Evolutionary conservation across 2,888 invertebrate genomes (phyloP), one percentile per base, ranked within the genome.

Genomic region (Pristionchus mayeri): DNA sequence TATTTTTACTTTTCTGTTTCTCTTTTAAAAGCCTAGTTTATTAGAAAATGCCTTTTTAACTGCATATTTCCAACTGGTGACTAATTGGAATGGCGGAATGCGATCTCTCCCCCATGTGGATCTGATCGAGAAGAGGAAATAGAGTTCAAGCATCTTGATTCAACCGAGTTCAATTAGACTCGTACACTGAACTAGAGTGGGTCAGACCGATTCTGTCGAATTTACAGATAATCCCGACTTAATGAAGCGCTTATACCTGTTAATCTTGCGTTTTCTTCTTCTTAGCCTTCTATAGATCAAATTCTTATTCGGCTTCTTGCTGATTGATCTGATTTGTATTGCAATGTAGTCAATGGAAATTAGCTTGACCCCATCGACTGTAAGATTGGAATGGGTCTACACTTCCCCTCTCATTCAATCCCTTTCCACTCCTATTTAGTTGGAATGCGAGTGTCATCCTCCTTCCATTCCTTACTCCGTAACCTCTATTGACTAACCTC

Each of bases 91-190:
- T 57, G 54, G 54, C 34, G 34, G 34, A 63, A 21, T 30, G n/a
- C n/a, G n/a, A n/a, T n/a, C n/a, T n/a, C 34, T 0, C n/a, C 40
- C 37, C n/a, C 71, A 71, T 71, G 71, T 71, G 71, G 37, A 7
- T 4, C 40, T 40, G n/a, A 40, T 71, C 24, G 7, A 34, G 18
- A 7, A n/a, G 71, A 9, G 3, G 71, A 24, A 24, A 71, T 71
- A 63, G 63, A 34, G 71, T 71, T 71, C 71, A 21, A 40, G 71
- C 71, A 16, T 71, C 40, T 71, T 71, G 71, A 71, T 71, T 44
- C 40, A 11, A 44, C 40, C 18, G 34, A 71, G 71, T 4, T n/a
- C n/a, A 24, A 40, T 40, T 18, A 3, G n/a, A 71, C 7, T n/a
- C 24, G 40, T 44, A 44, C 71, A 71, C 37, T 71, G n/a, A 71